phyloP scores from a whole-genome alignment of 2,888 invertebrate species.

The Phlogophora meticulosa region DNA sequence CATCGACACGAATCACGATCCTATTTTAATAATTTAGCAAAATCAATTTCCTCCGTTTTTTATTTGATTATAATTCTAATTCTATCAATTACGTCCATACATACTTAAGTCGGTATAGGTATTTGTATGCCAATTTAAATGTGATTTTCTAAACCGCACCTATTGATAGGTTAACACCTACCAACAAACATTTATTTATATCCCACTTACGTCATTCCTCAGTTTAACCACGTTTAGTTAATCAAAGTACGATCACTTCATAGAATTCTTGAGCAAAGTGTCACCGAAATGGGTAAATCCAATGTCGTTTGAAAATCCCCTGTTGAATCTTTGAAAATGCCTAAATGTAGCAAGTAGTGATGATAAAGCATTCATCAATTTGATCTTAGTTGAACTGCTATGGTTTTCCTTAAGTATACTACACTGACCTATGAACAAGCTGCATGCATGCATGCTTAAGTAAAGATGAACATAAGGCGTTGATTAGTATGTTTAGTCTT shows the following conservation, averaged over 20 bases:
- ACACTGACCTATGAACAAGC: neutral
- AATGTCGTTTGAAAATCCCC: slow-evolving; percentile 32
- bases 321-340: neutral
- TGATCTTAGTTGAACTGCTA: neutral
- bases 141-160: slow-evolving; percentile 13
- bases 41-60: neutral
- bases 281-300: slow-evolving; percentile 39
- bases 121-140: no score
- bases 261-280: slow-evolving; percentile 47
- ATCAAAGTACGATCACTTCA: slow-evolving; percentile 31
- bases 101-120: no score
- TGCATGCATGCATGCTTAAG: neutral
- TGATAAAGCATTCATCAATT: neutral
- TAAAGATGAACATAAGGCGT: neutral
- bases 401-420: slow-evolving; percentile 5
- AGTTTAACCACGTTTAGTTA: slow-evolving; percentile 25
- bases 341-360: slow-evolving; percentile 4
- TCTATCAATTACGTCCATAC: neutral
- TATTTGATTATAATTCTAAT: neutral
- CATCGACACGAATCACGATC: neutral
- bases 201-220: slow-evolving; percentile 35
- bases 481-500: neutral
- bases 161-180: neutral
- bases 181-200: slow-evolving; percentile 30
- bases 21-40: slow-evolving; percentile 19